Conservation (phyloP, 30 jellyfish, hydroid and myxozoan genomes). For the Hydra vulgaris region DNA sequence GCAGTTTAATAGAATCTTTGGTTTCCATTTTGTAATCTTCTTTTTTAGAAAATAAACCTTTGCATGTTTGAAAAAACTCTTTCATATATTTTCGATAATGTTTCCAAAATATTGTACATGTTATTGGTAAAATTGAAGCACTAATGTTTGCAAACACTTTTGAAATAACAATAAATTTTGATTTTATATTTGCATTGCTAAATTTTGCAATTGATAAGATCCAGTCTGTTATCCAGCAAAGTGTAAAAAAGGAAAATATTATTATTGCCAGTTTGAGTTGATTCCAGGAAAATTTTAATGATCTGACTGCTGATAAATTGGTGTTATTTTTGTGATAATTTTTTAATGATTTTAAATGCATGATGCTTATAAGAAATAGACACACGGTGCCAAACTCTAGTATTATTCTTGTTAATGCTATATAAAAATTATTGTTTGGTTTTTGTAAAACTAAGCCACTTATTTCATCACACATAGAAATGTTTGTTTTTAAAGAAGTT, state of each 20-base stretch:
- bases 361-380: neutral
- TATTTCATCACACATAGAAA: conserved; percentile 5
- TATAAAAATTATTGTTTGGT: neutral
- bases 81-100: conserved; percentile 14
- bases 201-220: neutral
- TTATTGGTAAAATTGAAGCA: conserved; percentile 3
- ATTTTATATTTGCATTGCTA: neutral
- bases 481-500: neutral
- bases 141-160: neutral
- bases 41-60: neutral
- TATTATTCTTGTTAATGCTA: neutral
- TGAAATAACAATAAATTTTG: conserved; percentile 5
- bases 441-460: neutral
- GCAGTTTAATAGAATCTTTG: conserved; percentile 5
- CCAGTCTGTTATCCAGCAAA: conserved; percentile 11
- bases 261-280: conserved; percentile 3
- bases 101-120: conserved; percentile 12
- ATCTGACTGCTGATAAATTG: conserved; percentile 6
- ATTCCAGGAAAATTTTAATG: neutral
- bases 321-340: neutral
- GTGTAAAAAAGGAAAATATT: neutral
- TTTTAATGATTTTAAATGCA: neutral
- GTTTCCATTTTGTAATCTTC: neutral
- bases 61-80: conserved; percentile 17
- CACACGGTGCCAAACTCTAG: neutral